Evolutionary conservation across 2,888 invertebrate genomes (phyloP).

Genomic region (Tenthredo mesomela): DNA sequence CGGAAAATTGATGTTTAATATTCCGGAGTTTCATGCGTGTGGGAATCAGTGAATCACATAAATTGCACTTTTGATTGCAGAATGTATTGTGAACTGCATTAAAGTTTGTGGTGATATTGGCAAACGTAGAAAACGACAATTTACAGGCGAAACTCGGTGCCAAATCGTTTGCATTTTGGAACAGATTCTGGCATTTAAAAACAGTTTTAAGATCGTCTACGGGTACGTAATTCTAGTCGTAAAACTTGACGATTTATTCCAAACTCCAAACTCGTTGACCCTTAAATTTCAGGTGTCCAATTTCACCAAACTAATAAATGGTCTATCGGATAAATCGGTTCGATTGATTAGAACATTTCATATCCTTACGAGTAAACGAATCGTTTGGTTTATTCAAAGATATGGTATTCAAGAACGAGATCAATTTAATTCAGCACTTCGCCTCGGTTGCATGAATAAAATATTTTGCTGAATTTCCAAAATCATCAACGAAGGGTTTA

Average conservation of each 20-base stretch:
- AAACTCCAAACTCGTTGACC: neutral
- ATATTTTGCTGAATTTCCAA: too few species aligned
- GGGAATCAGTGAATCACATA: neutral
- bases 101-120: conserved; percentile 7
- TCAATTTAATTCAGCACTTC: too few species aligned
- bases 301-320: neutral
- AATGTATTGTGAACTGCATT: too few species aligned
- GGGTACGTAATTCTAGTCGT: neutral
- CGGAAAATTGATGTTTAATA: neutral
- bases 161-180: conserved; percentile 27
- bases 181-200: conserved; percentile 21
- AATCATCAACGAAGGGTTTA: too few species aligned
- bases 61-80: conserved; percentile 22
- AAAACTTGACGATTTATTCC: neutral
- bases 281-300: neutral
- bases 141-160: neutral
- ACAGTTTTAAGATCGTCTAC: neutral
- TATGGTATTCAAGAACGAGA: too few species aligned
- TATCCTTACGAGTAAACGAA: too few species aligned
- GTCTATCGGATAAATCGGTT: neutral
- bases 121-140: neutral
- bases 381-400: too few species aligned
- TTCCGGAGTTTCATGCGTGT: too few species aligned
- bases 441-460: too few species aligned
- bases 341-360: too few species aligned